Evolutionary conservation across 2,797 vertebrate species (phyloP).

Genomic region (Acrossocheilus fasciatus): DNA sequence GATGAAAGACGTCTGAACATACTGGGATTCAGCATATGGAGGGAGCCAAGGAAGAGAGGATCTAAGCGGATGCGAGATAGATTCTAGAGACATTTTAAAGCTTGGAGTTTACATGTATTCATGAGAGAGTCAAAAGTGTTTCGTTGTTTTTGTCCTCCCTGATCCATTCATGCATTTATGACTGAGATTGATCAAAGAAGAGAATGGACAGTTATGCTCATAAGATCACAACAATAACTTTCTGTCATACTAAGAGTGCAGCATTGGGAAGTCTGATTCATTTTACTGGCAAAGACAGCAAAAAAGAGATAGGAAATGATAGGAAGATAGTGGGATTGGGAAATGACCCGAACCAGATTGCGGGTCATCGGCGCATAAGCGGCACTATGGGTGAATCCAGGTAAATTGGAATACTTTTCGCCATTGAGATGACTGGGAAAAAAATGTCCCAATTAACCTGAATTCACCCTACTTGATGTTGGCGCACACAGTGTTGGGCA

Average conservation of each 20-base stretch:
- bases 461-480: background rate
- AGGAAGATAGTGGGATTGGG: background rate
- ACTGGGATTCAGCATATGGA: constrained; percentile 31
- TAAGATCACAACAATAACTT: constrained; percentile 4
- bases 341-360: background rate
- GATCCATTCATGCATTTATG: constrained; percentile 25
- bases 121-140: constrained; percentile 35
- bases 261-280: background rate
- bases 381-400: background rate
- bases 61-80: constrained; percentile 20
- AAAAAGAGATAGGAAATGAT: background rate
- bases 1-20: background rate
- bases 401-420: background rate
- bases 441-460: background rate
- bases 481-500: background rate
- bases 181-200: constrained; percentile 28
- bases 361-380: background rate
- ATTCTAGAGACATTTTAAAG: background rate
- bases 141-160: background rate
- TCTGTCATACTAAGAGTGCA: background rate
- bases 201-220: background rate
- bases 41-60: background rate
- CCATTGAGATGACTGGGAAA: background rate
- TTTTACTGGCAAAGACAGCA: background rate
- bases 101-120: constrained; percentile 27